phyloP scores from a whole-genome alignment of 2,797 vertebrate species.

The Caiman crocodilus region DNA sequence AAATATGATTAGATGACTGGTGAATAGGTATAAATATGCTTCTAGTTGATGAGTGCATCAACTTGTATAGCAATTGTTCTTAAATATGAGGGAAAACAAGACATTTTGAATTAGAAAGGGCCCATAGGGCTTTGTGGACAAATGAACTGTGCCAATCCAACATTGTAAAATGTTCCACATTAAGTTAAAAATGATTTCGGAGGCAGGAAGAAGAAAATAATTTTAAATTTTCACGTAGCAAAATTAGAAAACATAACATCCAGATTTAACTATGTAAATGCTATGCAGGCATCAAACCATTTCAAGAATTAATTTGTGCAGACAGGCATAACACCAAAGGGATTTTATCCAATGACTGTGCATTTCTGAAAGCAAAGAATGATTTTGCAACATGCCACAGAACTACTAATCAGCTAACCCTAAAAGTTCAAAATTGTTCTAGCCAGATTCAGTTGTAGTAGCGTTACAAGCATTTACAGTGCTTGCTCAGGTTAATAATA shows the following conservation, averaged over 20 bases:
- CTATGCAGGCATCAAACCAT: rapidly evolving
- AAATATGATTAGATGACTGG: neutral
- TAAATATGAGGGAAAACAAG: neutral
- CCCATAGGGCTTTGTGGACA: neutral
- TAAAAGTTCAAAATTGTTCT: neutral
- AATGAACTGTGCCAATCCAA: neutral
- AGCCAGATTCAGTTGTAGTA: neutral
- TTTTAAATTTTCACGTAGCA: rapidly evolving
- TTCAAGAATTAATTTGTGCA: rapidly evolving
- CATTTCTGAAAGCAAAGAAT: neutral
- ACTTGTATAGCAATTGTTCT: neutral
- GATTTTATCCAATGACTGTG: neutral
- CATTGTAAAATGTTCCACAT: neutral
- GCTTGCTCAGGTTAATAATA: rapidly evolving
- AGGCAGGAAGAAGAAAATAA: neutral
- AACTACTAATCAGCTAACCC: neutral
- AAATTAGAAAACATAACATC: neutral
- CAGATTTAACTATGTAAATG: neutral
- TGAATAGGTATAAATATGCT: neutral
- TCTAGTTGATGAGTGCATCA: neutral
- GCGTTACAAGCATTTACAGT: neutral
- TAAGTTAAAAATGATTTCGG: neutral
- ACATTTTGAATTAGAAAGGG: neutral
- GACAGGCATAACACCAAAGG: rapidly evolving
- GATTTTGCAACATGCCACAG: neutral